Evolutionary conservation across 2,888 invertebrate species (phyloP).

Genomic region (Teleogryllus oceanicus): DNA sequence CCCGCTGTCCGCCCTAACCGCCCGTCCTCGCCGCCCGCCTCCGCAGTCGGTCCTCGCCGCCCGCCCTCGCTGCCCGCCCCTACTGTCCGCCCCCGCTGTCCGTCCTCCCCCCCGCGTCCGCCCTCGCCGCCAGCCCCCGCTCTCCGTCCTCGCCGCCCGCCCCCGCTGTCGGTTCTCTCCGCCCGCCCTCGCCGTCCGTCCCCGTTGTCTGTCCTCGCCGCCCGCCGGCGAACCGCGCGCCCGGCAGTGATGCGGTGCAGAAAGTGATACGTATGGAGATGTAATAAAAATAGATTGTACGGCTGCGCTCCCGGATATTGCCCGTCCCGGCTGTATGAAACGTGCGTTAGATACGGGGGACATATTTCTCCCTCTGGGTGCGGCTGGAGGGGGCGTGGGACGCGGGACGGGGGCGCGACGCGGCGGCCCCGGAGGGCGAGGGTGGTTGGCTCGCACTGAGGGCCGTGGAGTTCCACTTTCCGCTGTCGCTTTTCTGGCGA

Average conservation of each 20-base stretch:
- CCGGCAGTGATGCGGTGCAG: conserved; percentile 8
- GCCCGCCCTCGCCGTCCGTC: not conserved
- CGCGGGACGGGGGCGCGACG: not conserved
- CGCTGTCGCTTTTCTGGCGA: too few relatives aligned
- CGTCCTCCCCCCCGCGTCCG: not conserved
- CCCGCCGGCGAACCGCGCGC: not conserved
- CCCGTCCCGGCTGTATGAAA: conserved; percentile 18
- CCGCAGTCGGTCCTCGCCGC: too few relatives aligned
- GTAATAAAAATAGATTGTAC: conserved; percentile 18
- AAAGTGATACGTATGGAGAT: conserved; percentile 18
- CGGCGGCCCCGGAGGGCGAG: not conserved
- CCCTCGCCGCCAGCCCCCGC: not conserved
- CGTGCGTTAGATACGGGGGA: not conserved
- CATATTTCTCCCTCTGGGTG: not conserved
- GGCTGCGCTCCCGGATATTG: conserved; percentile 5
- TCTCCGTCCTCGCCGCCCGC: not conserved
- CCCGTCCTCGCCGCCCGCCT: not conserved
- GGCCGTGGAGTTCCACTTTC: too few relatives aligned
- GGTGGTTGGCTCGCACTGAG: not conserved
- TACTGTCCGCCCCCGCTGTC: not conserved
- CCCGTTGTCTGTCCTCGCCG: not conserved
- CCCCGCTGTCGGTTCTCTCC: too few relatives aligned
- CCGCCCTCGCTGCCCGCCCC: not conserved
- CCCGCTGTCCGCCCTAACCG: not conserved
- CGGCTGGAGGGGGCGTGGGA: not conserved